Evolutionary conservation across 2,113 vertebrate species (phyloP).

Genomic region (Zapus hudsonius): DNA sequence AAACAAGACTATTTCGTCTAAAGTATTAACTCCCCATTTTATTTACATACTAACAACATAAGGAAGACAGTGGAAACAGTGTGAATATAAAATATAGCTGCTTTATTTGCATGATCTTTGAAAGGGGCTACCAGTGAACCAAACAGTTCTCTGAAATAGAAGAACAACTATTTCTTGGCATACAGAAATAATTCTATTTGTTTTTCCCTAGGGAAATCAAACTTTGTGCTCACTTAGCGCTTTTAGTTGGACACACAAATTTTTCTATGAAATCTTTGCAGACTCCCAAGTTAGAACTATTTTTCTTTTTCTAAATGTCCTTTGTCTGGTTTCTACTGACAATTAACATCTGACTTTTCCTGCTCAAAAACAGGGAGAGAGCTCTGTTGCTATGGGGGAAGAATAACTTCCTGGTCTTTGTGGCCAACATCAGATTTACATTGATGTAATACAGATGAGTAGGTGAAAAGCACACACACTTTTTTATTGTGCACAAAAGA

Average conservation of each 20-base stretch:
- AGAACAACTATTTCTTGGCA: neutral
- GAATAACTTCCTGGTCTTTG: neutral
- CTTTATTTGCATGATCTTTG: neutral
- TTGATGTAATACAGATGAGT: too few species aligned
- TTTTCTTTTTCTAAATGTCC: neutral
- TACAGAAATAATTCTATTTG: neutral
- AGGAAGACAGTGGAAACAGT: neutral
- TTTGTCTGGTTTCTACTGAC: neutral
- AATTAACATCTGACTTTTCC: neutral
- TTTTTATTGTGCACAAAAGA: neutral
- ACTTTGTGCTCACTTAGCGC: neutral
- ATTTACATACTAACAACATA: neutral
- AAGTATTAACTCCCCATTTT: neutral
- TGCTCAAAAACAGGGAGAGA: neutral
- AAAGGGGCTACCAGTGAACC: neutral
- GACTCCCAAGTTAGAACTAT: neutral
- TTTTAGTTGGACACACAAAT: neutral
- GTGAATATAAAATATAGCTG: neutral
- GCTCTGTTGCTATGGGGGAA: rapidly evolving
- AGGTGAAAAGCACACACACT: neutral
- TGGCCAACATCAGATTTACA: neutral
- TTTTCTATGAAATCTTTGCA: neutral
- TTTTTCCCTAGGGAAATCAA: neutral
- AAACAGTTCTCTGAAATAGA: neutral
- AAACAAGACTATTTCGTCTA: neutral